Evolutionary conservation across 2,888 invertebrate species (phyloP).

Genomic region (Tuberolachnus salignus): DNA sequence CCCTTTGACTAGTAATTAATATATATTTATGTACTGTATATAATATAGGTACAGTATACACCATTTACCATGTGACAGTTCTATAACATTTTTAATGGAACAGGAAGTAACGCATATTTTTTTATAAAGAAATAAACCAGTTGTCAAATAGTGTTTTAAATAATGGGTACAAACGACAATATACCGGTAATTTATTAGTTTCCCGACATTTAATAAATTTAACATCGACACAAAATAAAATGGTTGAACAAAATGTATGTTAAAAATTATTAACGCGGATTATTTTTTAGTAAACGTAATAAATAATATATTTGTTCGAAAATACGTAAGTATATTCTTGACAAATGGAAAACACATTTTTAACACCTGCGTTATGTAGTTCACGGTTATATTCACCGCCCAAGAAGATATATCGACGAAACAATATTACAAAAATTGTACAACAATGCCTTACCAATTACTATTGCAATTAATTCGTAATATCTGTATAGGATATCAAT

Average conservation of each 20-base stretch:
- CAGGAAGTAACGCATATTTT: neutral
- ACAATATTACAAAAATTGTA: neutral
- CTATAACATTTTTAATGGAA: conserved; percentile 9
- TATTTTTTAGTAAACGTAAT: conserved; percentile 1
- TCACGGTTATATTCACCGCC: neutral
- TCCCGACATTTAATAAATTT: conserved; percentile 2
- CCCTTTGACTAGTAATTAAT: conserved; percentile 32
- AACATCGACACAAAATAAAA: conserved; percentile 2
- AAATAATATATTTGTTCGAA: neutral
- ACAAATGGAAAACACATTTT: conserved; percentile 48
- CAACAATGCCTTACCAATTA: no score
- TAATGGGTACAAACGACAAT: neutral
- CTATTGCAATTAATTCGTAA: neutral
- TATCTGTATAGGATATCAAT: no score
- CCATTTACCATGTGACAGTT: neutral
- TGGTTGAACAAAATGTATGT: conserved; percentile 18
- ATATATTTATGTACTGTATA: neutral
- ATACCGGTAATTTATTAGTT: conserved; percentile 24
- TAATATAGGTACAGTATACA: no score
- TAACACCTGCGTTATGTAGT: conserved; percentile 37
- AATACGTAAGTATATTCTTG: conserved; percentile 6
- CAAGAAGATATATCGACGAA: conserved; percentile 40
- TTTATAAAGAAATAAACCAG: conserved; percentile 24
- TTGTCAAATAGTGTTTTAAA: conserved; percentile 9
- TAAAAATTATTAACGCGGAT: neutral